Conservation (phyloP, 2,113 vertebrate species). For the Tamias sibiricus region DNA sequence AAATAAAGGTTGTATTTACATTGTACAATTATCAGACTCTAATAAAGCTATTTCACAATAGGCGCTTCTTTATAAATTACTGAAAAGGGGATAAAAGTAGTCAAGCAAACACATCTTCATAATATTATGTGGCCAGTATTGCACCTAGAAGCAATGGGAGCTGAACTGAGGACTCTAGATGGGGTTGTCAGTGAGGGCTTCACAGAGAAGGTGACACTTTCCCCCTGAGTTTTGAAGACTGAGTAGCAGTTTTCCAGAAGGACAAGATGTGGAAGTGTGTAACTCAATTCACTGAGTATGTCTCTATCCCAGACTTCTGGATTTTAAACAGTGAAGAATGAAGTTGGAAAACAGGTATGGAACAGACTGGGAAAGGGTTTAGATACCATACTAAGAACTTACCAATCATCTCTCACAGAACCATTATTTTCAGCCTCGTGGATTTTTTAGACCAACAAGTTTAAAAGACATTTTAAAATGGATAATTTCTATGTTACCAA, state of each 20-base stretch:
- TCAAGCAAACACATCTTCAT: not conserved
- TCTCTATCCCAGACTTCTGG: constrained; percentile 19
- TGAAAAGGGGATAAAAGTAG: not conserved
- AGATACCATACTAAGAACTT: not conserved
- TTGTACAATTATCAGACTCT: not conserved
- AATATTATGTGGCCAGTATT: not conserved
- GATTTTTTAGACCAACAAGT: not conserved
- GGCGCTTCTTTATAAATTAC: constrained; percentile 22
- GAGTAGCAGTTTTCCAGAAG: constrained; percentile 39
- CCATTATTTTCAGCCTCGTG: not conserved
- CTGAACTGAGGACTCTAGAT: not conserved
- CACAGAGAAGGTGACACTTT: not conserved
- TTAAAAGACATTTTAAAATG: constrained; percentile 56
- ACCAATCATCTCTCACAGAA: not conserved
- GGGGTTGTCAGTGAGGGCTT: not conserved
- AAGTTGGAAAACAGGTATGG: constrained; percentile 9
- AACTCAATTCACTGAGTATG: not conserved
- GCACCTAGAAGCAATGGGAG: not conserved
- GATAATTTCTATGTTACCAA: constrained; percentile 12
- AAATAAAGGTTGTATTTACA: not conserved
- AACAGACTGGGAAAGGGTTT: not conserved
- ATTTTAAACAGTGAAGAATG: not conserved
- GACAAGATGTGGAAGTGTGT: not conserved
- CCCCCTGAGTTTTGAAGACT: not conserved
- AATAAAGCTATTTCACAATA: constrained; percentile 34